phyloP scores from a whole-genome alignment of 1,140 invertebrate genomes.

The Planococcus citri region DNA sequence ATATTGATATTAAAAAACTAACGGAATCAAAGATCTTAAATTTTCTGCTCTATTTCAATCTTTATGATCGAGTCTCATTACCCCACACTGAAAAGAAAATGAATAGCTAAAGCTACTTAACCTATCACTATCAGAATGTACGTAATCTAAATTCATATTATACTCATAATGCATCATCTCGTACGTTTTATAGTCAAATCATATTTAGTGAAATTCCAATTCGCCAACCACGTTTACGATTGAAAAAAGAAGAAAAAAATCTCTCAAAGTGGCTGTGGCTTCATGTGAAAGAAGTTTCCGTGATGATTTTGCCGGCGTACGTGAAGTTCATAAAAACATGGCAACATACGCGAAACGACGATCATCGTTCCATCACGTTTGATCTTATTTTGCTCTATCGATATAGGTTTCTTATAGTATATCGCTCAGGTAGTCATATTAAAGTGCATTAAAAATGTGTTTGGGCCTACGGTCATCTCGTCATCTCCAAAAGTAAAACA shows the following conservation, averaged over 20 bases:
- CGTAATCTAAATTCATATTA: no score
- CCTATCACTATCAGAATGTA: no score
- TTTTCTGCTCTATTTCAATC: no score
- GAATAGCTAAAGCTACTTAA: no score
- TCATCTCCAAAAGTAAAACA: neutral
- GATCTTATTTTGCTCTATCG: neutral
- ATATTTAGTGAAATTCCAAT: neutral
- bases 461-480: neutral
- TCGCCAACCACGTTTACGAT: neutral
- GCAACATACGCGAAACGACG: neutral
- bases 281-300: neutral
- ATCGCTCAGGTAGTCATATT: neutral
- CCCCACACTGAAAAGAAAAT: no score
- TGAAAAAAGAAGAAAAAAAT: neutral
- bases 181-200: no score
- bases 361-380: slow-evolving; percentile 2
- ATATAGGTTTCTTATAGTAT: neutral
- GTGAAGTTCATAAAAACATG: neutral
- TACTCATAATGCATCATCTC: no score
- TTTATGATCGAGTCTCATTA: no score
- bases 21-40: no score
- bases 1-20: no score
- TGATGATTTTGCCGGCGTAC: neutral
- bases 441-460: neutral
- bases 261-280: neutral